These are phyloP conservation scores for Cololabis saira DNA, from an alignment of 2,113 vertebrate species.

Conservation along the genomic window DNA sequence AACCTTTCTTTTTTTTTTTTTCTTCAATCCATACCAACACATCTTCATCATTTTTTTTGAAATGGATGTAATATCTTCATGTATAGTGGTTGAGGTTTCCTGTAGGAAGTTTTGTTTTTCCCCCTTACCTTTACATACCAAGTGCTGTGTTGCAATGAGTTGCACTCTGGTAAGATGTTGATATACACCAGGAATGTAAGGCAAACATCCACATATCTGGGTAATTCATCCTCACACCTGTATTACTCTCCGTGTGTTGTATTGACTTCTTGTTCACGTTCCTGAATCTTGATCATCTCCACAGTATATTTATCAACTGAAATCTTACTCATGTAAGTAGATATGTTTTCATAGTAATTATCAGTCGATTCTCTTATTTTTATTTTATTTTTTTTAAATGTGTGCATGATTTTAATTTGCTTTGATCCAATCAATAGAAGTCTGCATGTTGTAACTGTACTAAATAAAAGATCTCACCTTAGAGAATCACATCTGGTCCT, in stretches of 20 bases:
- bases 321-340: slow-evolving; percentile 70
- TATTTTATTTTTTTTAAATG: slow-evolving; percentile 53
- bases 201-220: slow-evolving; percentile 45
- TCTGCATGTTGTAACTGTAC: slow-evolving; percentile 81
- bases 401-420: slow-evolving; percentile 80
- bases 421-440: slow-evolving; percentile 68
- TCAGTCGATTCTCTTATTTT: slow-evolving; percentile 66
- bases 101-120: slow-evolving; percentile 16
- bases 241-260: slow-evolving; percentile 57
- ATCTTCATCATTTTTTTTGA: slow-evolving; percentile 32
- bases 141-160: slow-evolving; percentile 70
- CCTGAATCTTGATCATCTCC: slow-evolving; percentile 53
- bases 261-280: slow-evolving; percentile 33
- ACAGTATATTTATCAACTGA: slow-evolving; percentile 72
- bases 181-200: slow-evolving; percentile 66
- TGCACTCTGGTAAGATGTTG: slow-evolving; percentile 75
- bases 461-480: slow-evolving; percentile 81
- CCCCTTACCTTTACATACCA: slow-evolving; percentile 46
- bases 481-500: slow-evolving; percentile 10
- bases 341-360: slow-evolving; percentile 60
- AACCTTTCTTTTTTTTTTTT: slow-evolving; percentile 51
- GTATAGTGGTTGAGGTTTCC: slow-evolving; percentile 57
- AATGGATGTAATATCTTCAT: slow-evolving; percentile 49
- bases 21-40: slow-evolving; percentile 38
- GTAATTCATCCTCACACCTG: slow-evolving; percentile 53